Evolutionary conservation across 2,797 vertebrate genomes (phyloP).

Genomic region (Cynodonichthys magdalenae): DNA sequence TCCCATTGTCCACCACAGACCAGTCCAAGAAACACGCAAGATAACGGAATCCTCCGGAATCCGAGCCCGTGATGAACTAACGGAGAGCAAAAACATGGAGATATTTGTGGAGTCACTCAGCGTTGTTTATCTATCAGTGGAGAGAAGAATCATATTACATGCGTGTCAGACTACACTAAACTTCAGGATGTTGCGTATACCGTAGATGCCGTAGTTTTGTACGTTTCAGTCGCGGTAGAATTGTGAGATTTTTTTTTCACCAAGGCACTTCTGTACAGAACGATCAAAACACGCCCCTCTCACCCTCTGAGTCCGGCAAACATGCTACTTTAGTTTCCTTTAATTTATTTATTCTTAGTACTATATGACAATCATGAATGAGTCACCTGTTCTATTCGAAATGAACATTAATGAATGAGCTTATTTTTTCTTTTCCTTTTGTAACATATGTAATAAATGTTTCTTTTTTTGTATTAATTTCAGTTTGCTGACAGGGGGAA

Average conservation of each 20-base stretch:
- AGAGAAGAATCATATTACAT: conserved; percentile 87
- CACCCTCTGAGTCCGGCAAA: conserved; percentile 76
- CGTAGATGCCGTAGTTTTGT: conserved; percentile 99
- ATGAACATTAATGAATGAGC: conserved; percentile 91
- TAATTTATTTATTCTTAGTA: conserved; percentile 85
- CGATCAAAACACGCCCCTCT: conserved; percentile 72
- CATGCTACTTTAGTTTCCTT: conserved; percentile 82
- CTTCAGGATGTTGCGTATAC: conserved; percentile 95
- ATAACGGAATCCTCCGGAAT: conserved; percentile 86
- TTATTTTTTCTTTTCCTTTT: conserved; percentile 93
- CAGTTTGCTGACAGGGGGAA: conserved; percentile 94
- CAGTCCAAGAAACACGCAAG: conserved; percentile 81
- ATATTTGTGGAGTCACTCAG: conserved; percentile 94
- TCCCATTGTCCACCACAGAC: conserved; percentile 82
- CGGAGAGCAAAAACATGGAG: conserved; percentile 80
- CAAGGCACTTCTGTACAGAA: conserved; percentile 98
- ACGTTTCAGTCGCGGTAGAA: conserved; percentile 99
- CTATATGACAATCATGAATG: conserved; percentile 99
- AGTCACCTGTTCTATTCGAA: conserved; percentile 92
- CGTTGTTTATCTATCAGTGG: conserved; percentile 89
- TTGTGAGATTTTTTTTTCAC: conserved; percentile 91
- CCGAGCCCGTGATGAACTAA: conserved; percentile 61
- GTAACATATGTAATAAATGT: conserved; percentile 99
- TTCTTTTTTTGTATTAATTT: conserved; percentile 99
- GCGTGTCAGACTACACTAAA: conserved; percentile 95